Evolutionary conservation across 2,888 invertebrate genomes (phyloP).

Genomic region (Boloria selene): DNA sequence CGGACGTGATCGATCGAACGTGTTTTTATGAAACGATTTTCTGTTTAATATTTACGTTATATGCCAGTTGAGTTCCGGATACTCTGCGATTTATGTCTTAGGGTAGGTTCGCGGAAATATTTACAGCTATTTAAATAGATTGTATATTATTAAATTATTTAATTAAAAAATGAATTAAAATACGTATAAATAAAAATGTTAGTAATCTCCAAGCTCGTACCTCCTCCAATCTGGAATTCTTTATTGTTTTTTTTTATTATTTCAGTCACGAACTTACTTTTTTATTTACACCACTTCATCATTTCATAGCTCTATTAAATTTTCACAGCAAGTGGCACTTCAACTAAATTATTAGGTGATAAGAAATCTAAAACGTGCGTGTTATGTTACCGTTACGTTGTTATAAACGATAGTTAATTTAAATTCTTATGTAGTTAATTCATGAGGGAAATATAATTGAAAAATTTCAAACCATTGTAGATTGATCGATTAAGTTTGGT

Average conservation of each 20-base stretch:
- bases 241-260: background rate
- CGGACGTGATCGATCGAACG: constrained; percentile 54
- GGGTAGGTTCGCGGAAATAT: background rate
- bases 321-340: constrained; percentile 15
- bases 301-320: constrained; percentile 18
- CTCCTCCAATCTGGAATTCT: background rate
- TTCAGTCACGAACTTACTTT: constrained; percentile 3
- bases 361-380: constrained; percentile 17
- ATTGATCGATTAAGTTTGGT: constrained; percentile 4
- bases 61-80: constrained; percentile 9
- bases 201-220: too few relatives aligned
- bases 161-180: too few relatives aligned
- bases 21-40: constrained; percentile 39
- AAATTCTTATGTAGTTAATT: constrained; percentile 11
- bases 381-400: constrained; percentile 14
- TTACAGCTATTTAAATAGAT: background rate
- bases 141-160: background rate
- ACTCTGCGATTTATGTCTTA: background rate
- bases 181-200: too few relatives aligned
- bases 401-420: constrained; percentile 7
- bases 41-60: constrained; percentile 10
- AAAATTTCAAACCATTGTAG: background rate
- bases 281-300: constrained; percentile 2
- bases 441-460: background rate
- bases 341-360: constrained; percentile 13